Conservation (phyloP, 2,113 vertebrate genomes). For the Heterotis niloticus region DNA sequence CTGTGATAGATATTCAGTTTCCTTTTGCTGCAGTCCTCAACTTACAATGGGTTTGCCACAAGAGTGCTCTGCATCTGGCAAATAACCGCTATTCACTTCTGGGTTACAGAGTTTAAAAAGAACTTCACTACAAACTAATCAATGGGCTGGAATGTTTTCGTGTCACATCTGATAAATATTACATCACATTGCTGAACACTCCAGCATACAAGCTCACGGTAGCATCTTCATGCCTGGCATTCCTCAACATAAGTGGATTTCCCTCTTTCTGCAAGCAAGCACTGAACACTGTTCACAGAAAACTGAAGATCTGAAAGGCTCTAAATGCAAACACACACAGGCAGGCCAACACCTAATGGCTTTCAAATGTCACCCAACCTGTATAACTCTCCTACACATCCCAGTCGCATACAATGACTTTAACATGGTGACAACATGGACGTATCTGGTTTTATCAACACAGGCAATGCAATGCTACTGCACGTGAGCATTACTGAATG, state of each 20-base stretch:
- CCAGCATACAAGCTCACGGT: no score
- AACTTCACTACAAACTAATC: background rate
- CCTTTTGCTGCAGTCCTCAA: no score
- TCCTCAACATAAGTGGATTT: no score
- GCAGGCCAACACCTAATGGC: slow-evolving; percentile 32
- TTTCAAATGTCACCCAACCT: slow-evolving; percentile 39
- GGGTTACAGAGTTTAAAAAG: background rate
- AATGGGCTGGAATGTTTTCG: background rate
- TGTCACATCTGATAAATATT: background rate
- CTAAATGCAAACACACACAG: slow-evolving; percentile 14
- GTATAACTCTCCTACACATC: slow-evolving; percentile 12
- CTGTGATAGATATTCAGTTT: no score
- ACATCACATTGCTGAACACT: background rate
- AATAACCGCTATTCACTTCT: background rate
- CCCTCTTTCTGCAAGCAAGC: no score
- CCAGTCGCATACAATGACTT: background rate
- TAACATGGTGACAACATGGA: background rate
- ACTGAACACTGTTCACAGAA: background rate
- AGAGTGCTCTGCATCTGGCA: background rate
- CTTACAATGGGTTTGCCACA: background rate
- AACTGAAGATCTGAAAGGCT: no score
- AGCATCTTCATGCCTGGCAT: no score
- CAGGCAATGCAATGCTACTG: background rate
- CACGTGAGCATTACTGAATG: background rate
- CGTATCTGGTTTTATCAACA: background rate